A percentile compares a stretch with the other conserved stretches of the same genome.
phyloP scores from a whole-genome alignment of 1,140 invertebrate species.

The Listronotus bonariensis region DNA sequence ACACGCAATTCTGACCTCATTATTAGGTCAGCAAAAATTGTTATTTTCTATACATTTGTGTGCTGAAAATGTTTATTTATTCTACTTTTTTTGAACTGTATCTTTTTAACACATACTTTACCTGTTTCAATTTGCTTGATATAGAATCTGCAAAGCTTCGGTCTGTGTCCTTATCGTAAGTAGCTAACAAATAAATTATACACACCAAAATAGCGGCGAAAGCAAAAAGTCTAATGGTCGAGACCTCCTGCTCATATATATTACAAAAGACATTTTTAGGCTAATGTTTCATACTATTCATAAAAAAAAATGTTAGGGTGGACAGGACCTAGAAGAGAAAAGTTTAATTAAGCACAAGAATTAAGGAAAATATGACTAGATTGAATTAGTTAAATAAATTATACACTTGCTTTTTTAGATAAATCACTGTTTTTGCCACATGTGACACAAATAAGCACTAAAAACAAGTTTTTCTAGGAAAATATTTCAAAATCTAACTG shows the following conservation, averaged over 20 bases:
- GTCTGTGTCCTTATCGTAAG: slow-evolving; percentile 30
- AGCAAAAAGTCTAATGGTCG: slow-evolving; percentile 27
- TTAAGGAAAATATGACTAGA: no score
- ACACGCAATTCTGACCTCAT: no score
- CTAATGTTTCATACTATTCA: slow-evolving; percentile 6
- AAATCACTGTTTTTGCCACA: no score
- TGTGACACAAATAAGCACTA: no score
- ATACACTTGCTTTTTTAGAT: no score
- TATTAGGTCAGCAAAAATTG: no score
- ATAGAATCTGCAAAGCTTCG: slow-evolving; percentile 6
- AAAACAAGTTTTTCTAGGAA: no score
- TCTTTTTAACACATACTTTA: background rate
- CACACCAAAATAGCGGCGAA: slow-evolving; percentile 20
- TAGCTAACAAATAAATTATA: slow-evolving; percentile 32
- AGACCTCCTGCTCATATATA: slow-evolving; percentile 33
- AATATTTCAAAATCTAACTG: slow-evolving; percentile 5
- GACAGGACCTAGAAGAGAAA: background rate
- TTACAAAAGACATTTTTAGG: slow-evolving; percentile 31
- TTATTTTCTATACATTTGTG: no score
- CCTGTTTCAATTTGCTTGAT: slow-evolving; percentile 17
- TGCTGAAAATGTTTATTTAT: no score
- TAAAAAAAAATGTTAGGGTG: background rate
- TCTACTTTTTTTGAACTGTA: no score
- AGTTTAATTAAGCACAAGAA: no score
- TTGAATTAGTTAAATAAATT: no score